Evolutionary conservation across 2,113 vertebrate species (phyloP), one percentile per base, ranked within the genome.

Genomic region (Erinaceus europaeus): DNA sequence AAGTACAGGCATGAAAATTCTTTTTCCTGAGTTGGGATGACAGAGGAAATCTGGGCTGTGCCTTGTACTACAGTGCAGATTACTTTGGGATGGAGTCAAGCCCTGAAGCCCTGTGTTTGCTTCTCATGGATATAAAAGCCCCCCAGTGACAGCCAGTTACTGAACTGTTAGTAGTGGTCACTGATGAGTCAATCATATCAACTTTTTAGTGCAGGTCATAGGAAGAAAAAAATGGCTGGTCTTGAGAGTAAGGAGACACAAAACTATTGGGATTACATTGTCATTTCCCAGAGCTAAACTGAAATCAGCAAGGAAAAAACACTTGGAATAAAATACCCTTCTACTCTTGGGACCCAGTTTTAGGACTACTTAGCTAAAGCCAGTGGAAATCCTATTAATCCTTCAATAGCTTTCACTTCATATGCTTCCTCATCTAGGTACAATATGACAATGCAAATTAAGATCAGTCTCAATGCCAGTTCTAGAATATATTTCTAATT

Each of bases 191-290:
- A 88, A 95, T 94, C 82, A 62, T 96, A 95, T 96, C 93, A 40
- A 10, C 67, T 36, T 67, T 46, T 46, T 75, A 86, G 83, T 25
- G 34, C 90, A 77, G 94, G 93, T 94, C 95, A 92, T 92, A 78
- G 90, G 83, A 95, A 94, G 95, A 85, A 86, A 94, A 86, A 94
- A 91, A 68, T 74, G 90, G 94, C 88, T 96, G 83, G 90, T 90
- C 87, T 79, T 34, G 62, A 82, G 93, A 88, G 89, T 88, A 91
- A 89, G 5, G 36, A 92, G 94, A 94, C 93, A 90, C 79, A 85
- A 76, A 80, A 46, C 71, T 71, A 50, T 77, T 4, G 23, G 81
- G 86, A 86, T 50, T 46, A 61, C 62, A 67, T 71, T 46, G 36
- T 62, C 57, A 32, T 36, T 48, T 55, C 85, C 91, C 59, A 83